Evolutionary conservation across 53 echinoderm and acorn worm genomes (phyloP).

Genomic region (Henricia sp.): DNA sequence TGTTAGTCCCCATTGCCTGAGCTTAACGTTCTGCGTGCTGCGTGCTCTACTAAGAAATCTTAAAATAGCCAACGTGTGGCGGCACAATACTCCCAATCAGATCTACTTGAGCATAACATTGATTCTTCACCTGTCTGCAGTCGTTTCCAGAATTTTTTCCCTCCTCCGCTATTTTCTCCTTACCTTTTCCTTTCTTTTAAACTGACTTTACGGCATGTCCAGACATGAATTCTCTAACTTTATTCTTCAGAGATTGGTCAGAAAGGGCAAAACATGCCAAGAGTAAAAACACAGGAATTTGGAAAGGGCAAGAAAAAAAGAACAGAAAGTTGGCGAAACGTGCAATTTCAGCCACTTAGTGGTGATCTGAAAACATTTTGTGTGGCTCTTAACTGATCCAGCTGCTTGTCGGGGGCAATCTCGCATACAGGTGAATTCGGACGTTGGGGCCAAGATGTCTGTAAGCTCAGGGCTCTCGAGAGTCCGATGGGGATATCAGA

Average conservation of each 20-base stretch:
- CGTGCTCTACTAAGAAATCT: slow-evolving; percentile 42
- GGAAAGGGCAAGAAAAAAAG: background rate
- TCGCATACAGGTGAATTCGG: slow-evolving; percentile 56
- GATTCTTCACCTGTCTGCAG: slow-evolving; percentile 33
- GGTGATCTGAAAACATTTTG: slow-evolving; percentile 62
- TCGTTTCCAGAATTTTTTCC: slow-evolving; percentile 36
- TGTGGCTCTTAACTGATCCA: slow-evolving; percentile 52
- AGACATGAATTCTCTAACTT: slow-evolving; percentile 34
- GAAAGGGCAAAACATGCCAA: slow-evolving; percentile 38
- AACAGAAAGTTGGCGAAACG: slow-evolving; percentile 20
- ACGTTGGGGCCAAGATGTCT: slow-evolving; percentile 57
- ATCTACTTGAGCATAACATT: slow-evolving; percentile 51
- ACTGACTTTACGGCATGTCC: slow-evolving; percentile 50
- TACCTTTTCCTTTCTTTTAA: background rate
- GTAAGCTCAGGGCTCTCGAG: slow-evolving; percentile 50
- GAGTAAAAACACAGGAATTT: background rate
- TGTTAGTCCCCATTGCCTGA: no score
- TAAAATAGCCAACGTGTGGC: slow-evolving; percentile 56
- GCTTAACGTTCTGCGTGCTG: no score
- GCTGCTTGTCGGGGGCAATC: slow-evolving; percentile 56
- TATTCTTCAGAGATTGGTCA: slow-evolving; percentile 35
- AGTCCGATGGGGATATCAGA: slow-evolving; percentile 60
- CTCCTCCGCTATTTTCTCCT: background rate
- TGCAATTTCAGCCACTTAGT: slow-evolving; percentile 58
- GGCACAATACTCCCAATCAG: slow-evolving; percentile 50